phyloP scores from a whole-genome alignment of 2,888 invertebrate species.

The Meteorus colon region DNA sequence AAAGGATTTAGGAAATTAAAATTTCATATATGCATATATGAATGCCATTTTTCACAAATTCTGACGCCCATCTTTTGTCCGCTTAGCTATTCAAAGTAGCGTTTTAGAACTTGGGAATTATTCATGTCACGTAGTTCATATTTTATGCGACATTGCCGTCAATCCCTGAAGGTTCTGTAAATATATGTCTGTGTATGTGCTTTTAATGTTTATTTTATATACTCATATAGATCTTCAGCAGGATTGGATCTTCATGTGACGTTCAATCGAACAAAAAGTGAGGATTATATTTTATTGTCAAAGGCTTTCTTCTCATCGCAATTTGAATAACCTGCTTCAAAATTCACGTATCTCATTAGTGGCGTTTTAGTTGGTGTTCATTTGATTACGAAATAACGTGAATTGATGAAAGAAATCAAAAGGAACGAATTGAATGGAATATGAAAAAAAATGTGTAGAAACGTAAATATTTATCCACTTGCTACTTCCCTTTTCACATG shows the following conservation, averaged over 20 bases:
- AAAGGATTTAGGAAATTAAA: conserved; percentile 44
- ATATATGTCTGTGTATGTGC: neutral
- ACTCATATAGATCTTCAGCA: neutral
- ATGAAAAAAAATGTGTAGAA: too few species aligned
- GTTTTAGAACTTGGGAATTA: conserved; percentile 63
- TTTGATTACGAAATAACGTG: too few species aligned
- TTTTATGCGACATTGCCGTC: conserved; percentile 64
- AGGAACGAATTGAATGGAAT: too few species aligned
- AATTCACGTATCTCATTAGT: too few species aligned
- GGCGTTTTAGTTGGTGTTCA: too few species aligned
- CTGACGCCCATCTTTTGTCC: conserved; percentile 48
- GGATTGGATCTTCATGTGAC: neutral
- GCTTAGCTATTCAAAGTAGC: conserved; percentile 59
- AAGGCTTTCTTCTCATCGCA: neutral
- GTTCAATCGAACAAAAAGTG: neutral
- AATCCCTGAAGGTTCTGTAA: conserved; percentile 39
- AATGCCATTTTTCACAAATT: conserved; percentile 32
- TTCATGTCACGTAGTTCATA: conserved; percentile 69
- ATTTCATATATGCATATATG: conserved; percentile 26
- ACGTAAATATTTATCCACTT: too few species aligned
- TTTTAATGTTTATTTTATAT: neutral
- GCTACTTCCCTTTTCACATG: too few species aligned
- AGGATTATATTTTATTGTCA: neutral
- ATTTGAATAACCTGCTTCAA: too few species aligned
- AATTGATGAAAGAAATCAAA: too few species aligned